Conservation (phyloP, 1,140 invertebrate genomes). For the Drosophila albomicans region DNA sequence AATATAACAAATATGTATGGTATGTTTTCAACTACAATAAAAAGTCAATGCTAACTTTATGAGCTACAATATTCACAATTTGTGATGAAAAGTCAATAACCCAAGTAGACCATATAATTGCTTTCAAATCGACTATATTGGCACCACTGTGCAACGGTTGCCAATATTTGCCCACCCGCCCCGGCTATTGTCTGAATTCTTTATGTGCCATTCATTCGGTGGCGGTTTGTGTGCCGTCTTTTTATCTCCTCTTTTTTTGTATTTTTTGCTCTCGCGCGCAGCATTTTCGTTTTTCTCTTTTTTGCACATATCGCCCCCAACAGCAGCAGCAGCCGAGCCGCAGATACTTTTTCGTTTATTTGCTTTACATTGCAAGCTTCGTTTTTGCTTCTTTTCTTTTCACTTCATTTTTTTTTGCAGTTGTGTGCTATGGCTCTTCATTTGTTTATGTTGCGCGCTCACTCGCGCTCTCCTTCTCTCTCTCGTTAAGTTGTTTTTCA, state of each 20-base stretch:
- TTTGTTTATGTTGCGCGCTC: conserved; percentile 77
- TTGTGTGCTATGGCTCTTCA: conserved; percentile 44
- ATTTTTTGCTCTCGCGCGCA: conserved; percentile 52
- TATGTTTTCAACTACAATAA: too few relatives aligned
- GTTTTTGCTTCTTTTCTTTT: conserved; percentile 28
- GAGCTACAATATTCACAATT: too few relatives aligned
- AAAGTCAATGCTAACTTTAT: too few relatives aligned
- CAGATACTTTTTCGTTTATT: conserved; percentile 49
- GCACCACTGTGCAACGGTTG: conserved; percentile 42
- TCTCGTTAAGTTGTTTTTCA: conserved; percentile 47
- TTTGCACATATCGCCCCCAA: conserved; percentile 73
- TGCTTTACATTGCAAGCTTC: conserved; percentile 40
- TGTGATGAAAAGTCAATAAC: too few relatives aligned
- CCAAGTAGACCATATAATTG: too few relatives aligned
- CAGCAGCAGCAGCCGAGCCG: conserved; percentile 20
- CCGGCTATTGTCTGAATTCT: conserved; percentile 60
- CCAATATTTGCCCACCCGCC: conserved; percentile 52
- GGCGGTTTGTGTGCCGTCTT: conserved; percentile 73
- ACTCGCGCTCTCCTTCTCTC: conserved; percentile 54
- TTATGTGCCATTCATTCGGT: conserved; percentile 76
- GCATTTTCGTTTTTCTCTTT: conserved; percentile 59
- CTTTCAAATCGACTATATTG: conserved; percentile 7
- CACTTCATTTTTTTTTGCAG: conserved; percentile 35
- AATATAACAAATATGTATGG: too few relatives aligned
- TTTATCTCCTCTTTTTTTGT: conserved; percentile 53